Conservation (phyloP, 2,888 invertebrate genomes). For the Heliothis peltigera region DNA sequence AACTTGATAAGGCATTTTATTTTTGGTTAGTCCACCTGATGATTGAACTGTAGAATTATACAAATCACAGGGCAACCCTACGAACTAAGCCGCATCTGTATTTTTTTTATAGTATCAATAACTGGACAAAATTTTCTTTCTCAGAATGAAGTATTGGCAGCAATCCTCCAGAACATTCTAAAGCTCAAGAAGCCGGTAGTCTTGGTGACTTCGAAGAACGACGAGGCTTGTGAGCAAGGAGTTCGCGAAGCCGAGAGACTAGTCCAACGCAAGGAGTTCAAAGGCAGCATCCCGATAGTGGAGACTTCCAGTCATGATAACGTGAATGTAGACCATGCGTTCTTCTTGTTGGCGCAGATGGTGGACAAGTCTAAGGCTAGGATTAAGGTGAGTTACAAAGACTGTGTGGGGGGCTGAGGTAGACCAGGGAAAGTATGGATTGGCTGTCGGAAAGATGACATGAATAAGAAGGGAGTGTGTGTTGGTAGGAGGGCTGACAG, state of each 20-base stretch:
- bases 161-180: constrained; percentile 95
- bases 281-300: constrained; percentile 95
- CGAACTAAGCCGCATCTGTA: no score
- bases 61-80: no score
- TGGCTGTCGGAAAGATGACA: no score
- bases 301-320: constrained; percentile 99
- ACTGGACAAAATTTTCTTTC: not conserved
- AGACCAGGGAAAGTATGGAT: no score
- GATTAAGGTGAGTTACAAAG: constrained; percentile 87
- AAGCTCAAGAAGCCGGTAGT: constrained; percentile 99
- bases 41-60: no score
- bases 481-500: no score
- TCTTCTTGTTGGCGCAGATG: constrained; percentile 96
- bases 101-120: not conserved
- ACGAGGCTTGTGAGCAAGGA: constrained; percentile 96
- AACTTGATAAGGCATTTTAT: no score
- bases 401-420: no score
- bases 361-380: constrained; percentile 96
- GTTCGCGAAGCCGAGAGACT: constrained; percentile 97
- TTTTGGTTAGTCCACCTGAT: no score
- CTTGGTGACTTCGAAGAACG: constrained; percentile 98
- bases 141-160: constrained; percentile 93
- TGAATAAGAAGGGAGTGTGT: no score
- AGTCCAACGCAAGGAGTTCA: constrained; percentile 96
- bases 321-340: constrained; percentile 98